phyloP scores from a whole-genome alignment of 2,113 vertebrate genomes.

The Pollimyrus isidori region DNA sequence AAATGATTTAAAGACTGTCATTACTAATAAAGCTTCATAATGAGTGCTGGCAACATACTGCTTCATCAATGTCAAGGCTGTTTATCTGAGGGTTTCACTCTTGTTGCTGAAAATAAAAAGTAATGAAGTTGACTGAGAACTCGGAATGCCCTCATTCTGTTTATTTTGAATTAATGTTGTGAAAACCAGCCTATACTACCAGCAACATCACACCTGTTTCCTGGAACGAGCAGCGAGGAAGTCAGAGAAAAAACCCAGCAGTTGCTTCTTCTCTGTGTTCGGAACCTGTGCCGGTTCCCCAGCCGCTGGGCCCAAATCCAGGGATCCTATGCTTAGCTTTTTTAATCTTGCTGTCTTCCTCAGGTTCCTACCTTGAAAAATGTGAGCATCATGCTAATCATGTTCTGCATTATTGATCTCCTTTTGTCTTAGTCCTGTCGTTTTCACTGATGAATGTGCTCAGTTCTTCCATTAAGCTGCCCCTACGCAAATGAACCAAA shows the following conservation, averaged over 20 bases:
- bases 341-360: background rate
- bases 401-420: slow-evolving; percentile 3
- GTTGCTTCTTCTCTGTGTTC: background rate
- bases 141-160: background rate
- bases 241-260: too few relatives aligned
- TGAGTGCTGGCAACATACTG: background rate
- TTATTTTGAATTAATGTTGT: background rate
- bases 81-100: background rate
- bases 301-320: background rate
- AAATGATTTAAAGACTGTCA: background rate
- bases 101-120: background rate
- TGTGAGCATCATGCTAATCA: background rate
- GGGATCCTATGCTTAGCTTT: background rate
- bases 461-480: background rate
- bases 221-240: too few relatives aligned
- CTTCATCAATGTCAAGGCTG: background rate
- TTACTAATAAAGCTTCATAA: background rate
- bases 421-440: background rate
- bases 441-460: slow-evolving; percentile 5
- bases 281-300: background rate
- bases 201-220: too few relatives aligned
- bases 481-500: background rate
- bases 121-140: background rate
- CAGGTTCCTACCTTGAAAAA: background rate
- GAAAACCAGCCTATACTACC: background rate